Percentiles rank a stretch among this genome's conserved stretches.
Conservation (phyloP, 2,113 vertebrate species). For the Fulica atra region DNA sequence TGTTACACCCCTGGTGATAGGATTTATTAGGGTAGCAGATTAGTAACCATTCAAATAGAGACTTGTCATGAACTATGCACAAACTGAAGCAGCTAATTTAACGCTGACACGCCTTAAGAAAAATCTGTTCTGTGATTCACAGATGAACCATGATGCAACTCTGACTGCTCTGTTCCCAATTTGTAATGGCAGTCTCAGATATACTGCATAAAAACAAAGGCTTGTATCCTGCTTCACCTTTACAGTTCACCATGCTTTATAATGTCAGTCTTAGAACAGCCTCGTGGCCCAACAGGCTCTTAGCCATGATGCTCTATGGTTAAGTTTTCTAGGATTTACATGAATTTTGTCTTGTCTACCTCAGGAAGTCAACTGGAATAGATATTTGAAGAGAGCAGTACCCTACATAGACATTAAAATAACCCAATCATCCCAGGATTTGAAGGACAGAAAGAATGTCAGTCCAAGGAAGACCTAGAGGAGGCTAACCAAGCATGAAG, state of each 20-base stretch:
- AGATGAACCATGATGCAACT: background rate
- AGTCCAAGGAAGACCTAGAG: background rate
- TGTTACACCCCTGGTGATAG: background rate
- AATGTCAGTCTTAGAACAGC: background rate
- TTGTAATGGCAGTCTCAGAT: background rate
- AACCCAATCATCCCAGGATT: background rate
- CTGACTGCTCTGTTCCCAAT: background rate
- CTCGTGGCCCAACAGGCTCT: background rate
- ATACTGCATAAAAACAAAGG: background rate
- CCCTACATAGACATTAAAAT: background rate
- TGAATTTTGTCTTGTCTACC: background rate
- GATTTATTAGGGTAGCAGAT: background rate
- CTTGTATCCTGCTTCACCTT: background rate
- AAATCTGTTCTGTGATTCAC: background rate
- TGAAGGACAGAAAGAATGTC: background rate
- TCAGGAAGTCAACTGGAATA: background rate
- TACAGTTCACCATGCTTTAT: background rate
- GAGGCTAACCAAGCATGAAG: background rate
- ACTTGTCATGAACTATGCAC: background rate
- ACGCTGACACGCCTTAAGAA: background rate
- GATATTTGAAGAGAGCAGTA: background rate
- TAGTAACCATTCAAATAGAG: conserved; percentile 1
- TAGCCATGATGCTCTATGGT: background rate
- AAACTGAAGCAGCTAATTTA: background rate
- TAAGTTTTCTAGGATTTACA: background rate